Percentiles rank a stretch among this genome's conserved stretches.
phyloP scores from a whole-genome alignment of 1,140 invertebrate species.

The Steinernema khuongi region DNA sequence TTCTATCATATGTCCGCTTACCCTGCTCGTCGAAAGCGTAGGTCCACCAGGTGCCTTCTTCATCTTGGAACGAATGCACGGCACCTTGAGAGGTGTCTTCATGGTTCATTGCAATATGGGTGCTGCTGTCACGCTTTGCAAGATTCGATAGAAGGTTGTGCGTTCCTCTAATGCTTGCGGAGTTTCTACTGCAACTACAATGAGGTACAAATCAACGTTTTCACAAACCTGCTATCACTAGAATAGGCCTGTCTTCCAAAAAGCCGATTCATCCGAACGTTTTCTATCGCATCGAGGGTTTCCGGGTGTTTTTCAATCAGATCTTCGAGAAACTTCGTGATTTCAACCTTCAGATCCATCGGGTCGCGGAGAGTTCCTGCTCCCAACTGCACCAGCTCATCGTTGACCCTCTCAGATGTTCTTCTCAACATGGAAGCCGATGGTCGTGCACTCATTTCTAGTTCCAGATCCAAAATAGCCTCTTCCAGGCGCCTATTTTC shows the following conservation, averaged over 20 bases:
- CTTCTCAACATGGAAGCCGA: background rate
- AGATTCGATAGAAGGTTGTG: slow-evolving; percentile 41
- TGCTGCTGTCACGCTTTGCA: slow-evolving; percentile 53
- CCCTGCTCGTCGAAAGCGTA: slow-evolving; percentile 80
- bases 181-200: background rate
- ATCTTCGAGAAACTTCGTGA: slow-evolving; percentile 55
- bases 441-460: slow-evolving; percentile 14
- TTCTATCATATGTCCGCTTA: slow-evolving; percentile 62
- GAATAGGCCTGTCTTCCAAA: background rate
- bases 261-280: slow-evolving; percentile 48
- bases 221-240: background rate
- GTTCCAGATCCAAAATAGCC: background rate
- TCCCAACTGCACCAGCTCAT: slow-evolving; percentile 16
- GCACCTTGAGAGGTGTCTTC: slow-evolving; percentile 80
- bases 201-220: slow-evolving; percentile 3
- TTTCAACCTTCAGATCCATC: slow-evolving; percentile 51
- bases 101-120: slow-evolving; percentile 74
- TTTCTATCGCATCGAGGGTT: slow-evolving; percentile 55
- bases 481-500: background rate
- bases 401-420: slow-evolving; percentile 17
- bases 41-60: slow-evolving; percentile 67
- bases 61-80: slow-evolving; percentile 67
- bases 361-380: background rate
- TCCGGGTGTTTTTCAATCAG: slow-evolving; percentile 57
- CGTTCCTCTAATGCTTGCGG: background rate